Conservation (phyloP, 1,140 invertebrate species). For the Aphaenogaster ashmeadi region DNA sequence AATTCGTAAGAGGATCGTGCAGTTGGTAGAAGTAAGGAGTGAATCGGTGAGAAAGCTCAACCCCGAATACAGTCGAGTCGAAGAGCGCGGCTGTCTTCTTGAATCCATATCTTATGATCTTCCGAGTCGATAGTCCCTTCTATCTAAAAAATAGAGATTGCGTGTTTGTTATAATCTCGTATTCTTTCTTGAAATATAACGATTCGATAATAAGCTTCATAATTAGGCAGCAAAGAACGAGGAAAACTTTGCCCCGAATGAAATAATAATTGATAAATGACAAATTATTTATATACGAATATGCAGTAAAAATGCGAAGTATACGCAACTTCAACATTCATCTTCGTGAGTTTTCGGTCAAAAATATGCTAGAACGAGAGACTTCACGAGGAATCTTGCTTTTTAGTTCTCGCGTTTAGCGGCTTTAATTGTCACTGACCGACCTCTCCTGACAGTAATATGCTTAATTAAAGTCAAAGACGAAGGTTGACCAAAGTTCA, state of each 20-base stretch:
- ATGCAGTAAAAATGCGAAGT: background rate
- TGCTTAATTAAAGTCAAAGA: constrained; percentile 63
- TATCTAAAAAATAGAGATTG: background rate
- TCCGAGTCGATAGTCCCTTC: background rate
- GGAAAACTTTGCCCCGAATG: background rate
- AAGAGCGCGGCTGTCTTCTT: background rate
- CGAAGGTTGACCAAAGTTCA: constrained; percentile 54
- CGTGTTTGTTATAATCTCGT: background rate
- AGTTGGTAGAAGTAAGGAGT: constrained; percentile 1
- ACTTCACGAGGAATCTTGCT: background rate
- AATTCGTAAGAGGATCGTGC: background rate
- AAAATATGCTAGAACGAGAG: background rate
- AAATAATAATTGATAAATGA: background rate
- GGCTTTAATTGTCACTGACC: constrained; percentile 44
- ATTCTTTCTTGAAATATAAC: background rate
- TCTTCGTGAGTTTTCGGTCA: background rate
- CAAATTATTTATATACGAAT: background rate
- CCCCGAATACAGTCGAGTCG: background rate
- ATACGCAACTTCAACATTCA: background rate
- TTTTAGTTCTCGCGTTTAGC: background rate
- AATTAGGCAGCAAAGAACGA: background rate
- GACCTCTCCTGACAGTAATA: constrained; percentile 49
- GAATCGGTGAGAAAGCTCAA: background rate
- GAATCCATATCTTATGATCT: background rate
- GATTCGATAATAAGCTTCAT: background rate